phyloP scores from a whole-genome alignment of 2,113 vertebrate species.

The Scopus umbretta region DNA sequence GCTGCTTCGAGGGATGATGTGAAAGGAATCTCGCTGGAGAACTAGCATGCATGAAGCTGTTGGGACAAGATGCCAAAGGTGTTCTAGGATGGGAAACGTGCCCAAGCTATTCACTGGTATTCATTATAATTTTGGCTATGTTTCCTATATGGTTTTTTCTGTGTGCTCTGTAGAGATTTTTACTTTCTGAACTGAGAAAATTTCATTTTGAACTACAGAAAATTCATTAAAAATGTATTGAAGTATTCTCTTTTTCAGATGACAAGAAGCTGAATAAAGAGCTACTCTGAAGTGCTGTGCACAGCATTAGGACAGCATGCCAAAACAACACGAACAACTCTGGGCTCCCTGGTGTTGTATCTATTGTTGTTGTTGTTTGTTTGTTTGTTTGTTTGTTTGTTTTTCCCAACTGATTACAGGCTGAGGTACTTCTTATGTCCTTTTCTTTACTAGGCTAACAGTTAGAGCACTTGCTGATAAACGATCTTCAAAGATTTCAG shows the following conservation, averaged over 20 bases:
- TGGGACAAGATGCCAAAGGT: not conserved
- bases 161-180: not conserved
- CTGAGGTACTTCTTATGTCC: not conserved
- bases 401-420: not conserved
- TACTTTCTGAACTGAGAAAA: not conserved
- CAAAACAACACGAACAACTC: not conserved
- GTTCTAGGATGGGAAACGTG: not conserved
- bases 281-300: not conserved
- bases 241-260: conserved; percentile 36
- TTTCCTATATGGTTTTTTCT: not conserved
- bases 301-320: not conserved
- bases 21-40: not conserved
- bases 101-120: not conserved
- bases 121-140: not conserved
- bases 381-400: not conserved
- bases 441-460: not conserved
- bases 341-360: not conserved
- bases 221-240: conserved; percentile 13
- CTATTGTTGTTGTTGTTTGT: not conserved
- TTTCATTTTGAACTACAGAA: not conserved
- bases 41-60: not conserved
- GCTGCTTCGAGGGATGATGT: not conserved
- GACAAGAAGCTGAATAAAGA: conserved; percentile 15
- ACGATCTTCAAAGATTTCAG: not conserved
- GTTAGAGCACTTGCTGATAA: not conserved